Base-by-base conservation (phyloP, 2,888 invertebrate species). In the Aelia acuminata region DNA sequence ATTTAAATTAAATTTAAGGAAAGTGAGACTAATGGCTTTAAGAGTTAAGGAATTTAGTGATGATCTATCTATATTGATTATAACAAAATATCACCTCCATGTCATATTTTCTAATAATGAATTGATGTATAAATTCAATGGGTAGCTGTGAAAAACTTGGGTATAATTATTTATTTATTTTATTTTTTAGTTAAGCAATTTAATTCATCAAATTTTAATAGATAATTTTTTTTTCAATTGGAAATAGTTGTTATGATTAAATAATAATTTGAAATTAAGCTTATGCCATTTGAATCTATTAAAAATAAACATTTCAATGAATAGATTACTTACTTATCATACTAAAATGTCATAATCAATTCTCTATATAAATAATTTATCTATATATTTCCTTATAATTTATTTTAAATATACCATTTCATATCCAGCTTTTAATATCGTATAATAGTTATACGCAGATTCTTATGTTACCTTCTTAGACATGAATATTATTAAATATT, bases 21-120 rank as follows among this genome's bases (percentile, higher is more conserved):
- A 87, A 87, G 87, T 87, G 87, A 87, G 87, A 87, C 57, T 63
- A 63, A 87, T 63, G 87, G 87, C 87, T 87, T 87, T 87, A 87
- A 87, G 11, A n/a, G 47, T 26, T 85, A n/a, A 53, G 85, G 35
- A 39, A 53, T 53, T 87, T 87, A 87, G 63, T 39, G 31, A 70
- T 87, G 85, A 53, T 53, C 53, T 87, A 87, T 49, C 50, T 84
- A 49, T 31, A 48, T 39, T 63, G 63, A 87, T 63, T 85, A 85
- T 85, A 57, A 87, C 47, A 70, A 70, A 87, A 87, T 47, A 47
- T 47, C 70, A 87, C 43, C 26, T n/a, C 43, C 39, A 80, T 80
- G 43, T n/a, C 75, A 35, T 80, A 43, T n/a, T 75, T 80, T 3
- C 39, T 43, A 43, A 10, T 39, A 80, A 43, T 47, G n/a, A 43